A percentile compares a stretch with the other conserved stretches of the same genome.
Conservation (phyloP, 2,113 vertebrate genomes). For the Tylochromis polylepis region DNA sequence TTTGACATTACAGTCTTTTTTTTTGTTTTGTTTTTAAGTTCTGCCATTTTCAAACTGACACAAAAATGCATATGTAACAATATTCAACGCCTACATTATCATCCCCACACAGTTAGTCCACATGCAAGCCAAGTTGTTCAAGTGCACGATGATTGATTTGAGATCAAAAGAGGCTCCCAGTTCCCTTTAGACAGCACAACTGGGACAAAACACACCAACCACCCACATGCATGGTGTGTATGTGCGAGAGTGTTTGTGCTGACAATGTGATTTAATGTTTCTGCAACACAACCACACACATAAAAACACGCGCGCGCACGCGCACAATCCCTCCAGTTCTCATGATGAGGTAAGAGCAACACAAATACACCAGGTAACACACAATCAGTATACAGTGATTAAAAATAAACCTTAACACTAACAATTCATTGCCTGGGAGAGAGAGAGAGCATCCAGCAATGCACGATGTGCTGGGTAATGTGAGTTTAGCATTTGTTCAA, state of each 20-base stretch:
- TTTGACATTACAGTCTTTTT: conserved; percentile 71
- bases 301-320: not conserved
- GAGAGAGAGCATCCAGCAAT: conserved; percentile 35
- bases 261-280: conserved; percentile 16
- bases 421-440: conserved; percentile 19
- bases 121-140: conserved; percentile 72
- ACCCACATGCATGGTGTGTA: conserved; percentile 38
- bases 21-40: conserved; percentile 64
- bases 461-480: conserved; percentile 12
- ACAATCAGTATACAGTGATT: conserved; percentile 48
- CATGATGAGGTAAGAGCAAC: conserved; percentile 71
- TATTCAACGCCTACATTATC: conserved; percentile 65
- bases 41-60: conserved; percentile 67
- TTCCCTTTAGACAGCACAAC: conserved; percentile 36
- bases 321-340: conserved; percentile 71
- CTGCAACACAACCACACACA: not conserved
- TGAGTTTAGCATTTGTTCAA: not conserved
- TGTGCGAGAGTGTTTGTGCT: not conserved
- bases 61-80: conserved; percentile 75
- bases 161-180: conserved; percentile 49
- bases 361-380: conserved; percentile 55
- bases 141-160: conserved; percentile 70
- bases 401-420: conserved; percentile 28
- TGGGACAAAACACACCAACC: conserved; percentile 52
- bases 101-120: conserved; percentile 69